Base-by-base conservation (phyloP, 2,888 invertebrate species). In the Pandemis heparana region DNA sequence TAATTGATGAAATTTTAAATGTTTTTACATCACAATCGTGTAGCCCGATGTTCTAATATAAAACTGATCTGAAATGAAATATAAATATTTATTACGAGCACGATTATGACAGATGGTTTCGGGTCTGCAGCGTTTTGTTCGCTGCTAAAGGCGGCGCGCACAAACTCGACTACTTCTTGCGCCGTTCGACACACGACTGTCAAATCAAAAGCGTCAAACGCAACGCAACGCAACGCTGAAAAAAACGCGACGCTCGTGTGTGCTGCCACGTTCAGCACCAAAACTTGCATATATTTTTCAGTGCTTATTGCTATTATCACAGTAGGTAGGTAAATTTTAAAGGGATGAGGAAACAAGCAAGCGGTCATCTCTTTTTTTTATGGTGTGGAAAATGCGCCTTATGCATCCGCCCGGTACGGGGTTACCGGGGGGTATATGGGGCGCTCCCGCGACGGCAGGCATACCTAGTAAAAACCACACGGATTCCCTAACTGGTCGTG, bases 151-250 rank as follows among this genome's bases (percentile, higher is more conserved):
- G 53, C 74, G 68, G 65, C 67, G 66, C 63, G 78, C 75, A 76
- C 74, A 73, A 75, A 76, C 77, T 80, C 81, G 81, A 85, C 88
- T 87, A 83, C 82, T 85, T 85, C 81, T 78, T 80, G 76, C 82
- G 89, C 88, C 85, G 87, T 85, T 91, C 86, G 83, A 81, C 73
- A 69, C 73, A 81, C 86, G 87, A 89, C 73, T 73, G 73, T 68
- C 89, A 85, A 4, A 4, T 32, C 23, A 32, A 32, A 23, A 23
- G 23, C 2, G 23, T 32, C 23, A 32, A 32, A 32, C 23, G 23
- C 23, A 85, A 83, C 78, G 77, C 77, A 71, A 74, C 63, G 64
- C 16, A 53, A 23, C 48, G n/a, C 38, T n/a, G 18, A 23, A 12
- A 5, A 7, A 7, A 8, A 18, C 77, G 78, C 84, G 84, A 79